These are phyloP conservation scores for Lithophane socia DNA, from an alignment of 2,888 invertebrate genomes.

Conservation along the genomic window DNA sequence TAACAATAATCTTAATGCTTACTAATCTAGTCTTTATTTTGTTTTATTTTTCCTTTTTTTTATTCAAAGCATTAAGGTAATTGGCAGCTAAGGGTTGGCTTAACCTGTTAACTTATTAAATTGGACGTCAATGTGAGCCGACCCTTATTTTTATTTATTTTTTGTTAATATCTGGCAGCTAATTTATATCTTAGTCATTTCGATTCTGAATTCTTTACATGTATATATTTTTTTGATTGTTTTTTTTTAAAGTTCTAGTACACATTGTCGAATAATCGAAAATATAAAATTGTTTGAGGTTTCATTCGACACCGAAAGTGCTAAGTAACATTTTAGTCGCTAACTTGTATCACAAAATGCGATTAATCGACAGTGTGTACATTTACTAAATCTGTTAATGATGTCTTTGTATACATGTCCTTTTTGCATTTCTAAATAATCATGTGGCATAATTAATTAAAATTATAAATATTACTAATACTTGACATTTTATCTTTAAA, in stretches of 20 bases:
- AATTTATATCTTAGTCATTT: slow-evolving; percentile 21
- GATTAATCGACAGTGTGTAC: neutral
- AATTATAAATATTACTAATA: neutral
- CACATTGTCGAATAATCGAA: slow-evolving; percentile 35
- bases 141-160: slow-evolving; percentile 14
- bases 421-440: neutral
- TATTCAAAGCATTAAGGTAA: slow-evolving; percentile 63
- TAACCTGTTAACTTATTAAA: slow-evolving; percentile 50
- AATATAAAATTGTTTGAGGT: neutral
- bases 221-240: slow-evolving; percentile 46
- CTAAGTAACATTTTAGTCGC: neutral
- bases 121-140: slow-evolving; percentile 31
- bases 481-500: neutral
- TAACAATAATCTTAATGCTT: slow-evolving; percentile 71
- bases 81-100: slow-evolving; percentile 55
- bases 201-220: slow-evolving; percentile 24
- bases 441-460: neutral
- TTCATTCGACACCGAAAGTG: neutral
- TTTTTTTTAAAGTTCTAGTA: slow-evolving; percentile 10
- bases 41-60: slow-evolving; percentile 54
- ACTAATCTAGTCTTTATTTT: slow-evolving; percentile 77
- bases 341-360: neutral
- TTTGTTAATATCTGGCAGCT: slow-evolving; percentile 53
- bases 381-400: slow-evolving; percentile 1
- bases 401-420: slow-evolving; percentile 1